Evolutionary conservation across 2,113 vertebrate species (phyloP).

Genomic region (Numenius arquata): DNA sequence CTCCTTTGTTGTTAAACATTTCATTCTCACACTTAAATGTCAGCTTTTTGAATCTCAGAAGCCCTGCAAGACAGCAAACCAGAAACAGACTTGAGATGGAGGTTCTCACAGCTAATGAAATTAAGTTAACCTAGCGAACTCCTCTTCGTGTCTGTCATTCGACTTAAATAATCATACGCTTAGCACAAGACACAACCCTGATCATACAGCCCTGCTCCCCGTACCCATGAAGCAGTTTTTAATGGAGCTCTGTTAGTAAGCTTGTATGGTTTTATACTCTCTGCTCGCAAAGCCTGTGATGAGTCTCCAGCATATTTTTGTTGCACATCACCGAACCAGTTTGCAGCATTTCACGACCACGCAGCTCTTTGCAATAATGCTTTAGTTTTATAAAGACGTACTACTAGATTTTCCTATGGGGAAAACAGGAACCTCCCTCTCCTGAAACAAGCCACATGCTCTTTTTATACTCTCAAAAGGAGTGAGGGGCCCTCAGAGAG

Average conservation of each 20-base stretch:
- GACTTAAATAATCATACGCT: not conserved
- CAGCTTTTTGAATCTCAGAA: not conserved
- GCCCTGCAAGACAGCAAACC: not conserved
- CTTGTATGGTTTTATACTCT: not conserved
- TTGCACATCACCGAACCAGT: not conserved
- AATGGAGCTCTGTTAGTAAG: not conserved
- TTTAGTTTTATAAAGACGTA: not conserved
- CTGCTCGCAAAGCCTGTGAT: not conserved
- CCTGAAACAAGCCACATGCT: not conserved
- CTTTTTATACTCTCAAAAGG: constrained; percentile 3
- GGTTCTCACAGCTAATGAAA: not conserved
- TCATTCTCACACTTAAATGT: not conserved
- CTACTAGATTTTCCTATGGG: not conserved
- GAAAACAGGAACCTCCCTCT: not conserved
- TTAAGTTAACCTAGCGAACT: not conserved
- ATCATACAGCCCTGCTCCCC: not conserved
- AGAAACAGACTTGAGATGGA: not conserved
- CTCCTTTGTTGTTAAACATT: not conserved
- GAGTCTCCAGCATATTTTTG: not conserved
- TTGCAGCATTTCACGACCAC: not conserved
- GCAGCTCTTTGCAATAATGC: not conserved
- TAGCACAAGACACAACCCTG: not conserved
- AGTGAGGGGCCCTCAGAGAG: not conserved
- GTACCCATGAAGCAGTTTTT: not conserved
- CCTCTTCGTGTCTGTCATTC: not conserved